phyloP scores from a whole-genome alignment of 2,113 vertebrate species.

The Sphaerodactylus townsendi region DNA sequence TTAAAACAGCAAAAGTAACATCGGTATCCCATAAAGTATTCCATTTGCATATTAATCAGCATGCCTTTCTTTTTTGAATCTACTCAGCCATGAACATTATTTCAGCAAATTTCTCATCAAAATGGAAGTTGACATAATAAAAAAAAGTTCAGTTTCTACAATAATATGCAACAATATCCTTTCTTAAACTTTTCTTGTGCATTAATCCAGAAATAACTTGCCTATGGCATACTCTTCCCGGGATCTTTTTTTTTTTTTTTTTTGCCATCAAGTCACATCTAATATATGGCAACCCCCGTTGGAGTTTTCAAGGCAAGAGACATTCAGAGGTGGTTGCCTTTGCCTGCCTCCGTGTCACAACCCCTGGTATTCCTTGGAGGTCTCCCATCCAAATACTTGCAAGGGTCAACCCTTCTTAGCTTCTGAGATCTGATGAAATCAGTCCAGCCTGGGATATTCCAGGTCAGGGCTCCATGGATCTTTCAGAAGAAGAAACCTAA shows the following conservation, averaged over 20 bases:
- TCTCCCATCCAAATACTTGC: no score
- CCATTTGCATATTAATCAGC: slow-evolving; percentile 9
- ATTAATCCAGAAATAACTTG: slow-evolving; percentile 1
- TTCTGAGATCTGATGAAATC: no score
- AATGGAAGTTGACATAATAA: slow-evolving; percentile 6
- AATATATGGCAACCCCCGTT: no score
- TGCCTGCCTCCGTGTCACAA: no score
- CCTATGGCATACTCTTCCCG: neutral
- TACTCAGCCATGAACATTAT: neutral
- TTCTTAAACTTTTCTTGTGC: slow-evolving; percentile 22
- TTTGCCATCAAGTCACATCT: no score
- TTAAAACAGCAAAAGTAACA: slow-evolving; percentile 69
- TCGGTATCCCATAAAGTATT: slow-evolving; percentile 42
- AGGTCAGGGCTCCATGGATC: neutral
- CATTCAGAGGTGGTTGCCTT: no score
- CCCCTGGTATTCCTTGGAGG: no score
- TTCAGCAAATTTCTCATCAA: slow-evolving; percentile 30
- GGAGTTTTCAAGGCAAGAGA: no score
- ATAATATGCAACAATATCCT: slow-evolving; percentile 31
- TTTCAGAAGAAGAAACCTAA: neutral
- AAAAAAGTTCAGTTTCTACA: slow-evolving; percentile 35
- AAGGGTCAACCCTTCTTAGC: no score
- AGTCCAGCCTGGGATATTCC: no score
- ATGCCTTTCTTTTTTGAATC: slow-evolving; percentile 33
- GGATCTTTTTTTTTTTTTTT: neutral